Percentiles rank a stretch among this genome's conserved stretches.
These are phyloP conservation scores for Peromyscus eremicus DNA, from an alignment of 2,797 vertebrate species.

Conservation along the genomic window DNA sequence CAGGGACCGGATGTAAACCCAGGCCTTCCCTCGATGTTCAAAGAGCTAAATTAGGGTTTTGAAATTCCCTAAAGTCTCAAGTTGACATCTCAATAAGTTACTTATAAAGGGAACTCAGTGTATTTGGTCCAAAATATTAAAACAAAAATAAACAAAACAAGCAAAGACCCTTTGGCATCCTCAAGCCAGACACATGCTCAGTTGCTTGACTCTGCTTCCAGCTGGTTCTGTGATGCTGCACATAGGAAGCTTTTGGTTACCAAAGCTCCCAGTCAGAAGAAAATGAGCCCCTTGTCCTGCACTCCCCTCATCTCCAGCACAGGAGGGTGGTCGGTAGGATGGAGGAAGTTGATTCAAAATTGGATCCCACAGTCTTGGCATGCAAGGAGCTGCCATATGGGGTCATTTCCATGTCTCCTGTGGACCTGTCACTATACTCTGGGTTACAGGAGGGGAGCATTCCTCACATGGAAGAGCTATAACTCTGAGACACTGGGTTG, in stretches of 20 bases:
- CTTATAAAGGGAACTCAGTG: neutral
- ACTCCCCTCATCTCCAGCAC: neutral
- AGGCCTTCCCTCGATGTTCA: neutral
- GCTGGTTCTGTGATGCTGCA: neutral
- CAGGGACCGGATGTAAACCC: no score
- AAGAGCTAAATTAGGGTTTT: neutral
- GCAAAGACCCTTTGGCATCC: neutral
- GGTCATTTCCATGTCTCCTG: no score
- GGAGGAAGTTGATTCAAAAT: accelerated
- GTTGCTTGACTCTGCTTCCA: neutral
- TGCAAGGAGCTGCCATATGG: accelerated
- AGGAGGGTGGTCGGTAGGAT: accelerated
- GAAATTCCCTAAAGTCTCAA: neutral
- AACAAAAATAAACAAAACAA: neutral
- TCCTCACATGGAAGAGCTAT: accelerated
- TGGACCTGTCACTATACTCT: accelerated
- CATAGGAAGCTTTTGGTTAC: neutral
- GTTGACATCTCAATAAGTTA: neutral
- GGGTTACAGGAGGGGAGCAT: neutral
- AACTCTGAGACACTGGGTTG: neutral
- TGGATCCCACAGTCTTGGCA: neutral
- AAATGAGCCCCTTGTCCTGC: neutral
- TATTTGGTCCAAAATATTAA: neutral
- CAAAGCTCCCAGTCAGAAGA: neutral
- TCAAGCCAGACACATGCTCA: neutral